Evolutionary conservation across 2,113 vertebrate species (phyloP).

Genomic region (Notothenia rossii): DNA sequence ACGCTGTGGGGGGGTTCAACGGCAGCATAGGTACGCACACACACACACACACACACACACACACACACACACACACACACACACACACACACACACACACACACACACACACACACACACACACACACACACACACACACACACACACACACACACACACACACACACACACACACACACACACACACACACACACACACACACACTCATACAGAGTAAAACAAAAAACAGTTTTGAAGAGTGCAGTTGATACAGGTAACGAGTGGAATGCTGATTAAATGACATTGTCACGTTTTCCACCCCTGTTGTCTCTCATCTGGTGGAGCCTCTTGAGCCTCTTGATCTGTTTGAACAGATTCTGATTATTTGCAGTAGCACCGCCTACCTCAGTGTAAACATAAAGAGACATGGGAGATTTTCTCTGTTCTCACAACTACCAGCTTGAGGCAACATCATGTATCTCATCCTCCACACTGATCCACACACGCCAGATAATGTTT

Average conservation of each 20-base stretch:
- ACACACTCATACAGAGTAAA: not conserved
- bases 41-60: not conserved
- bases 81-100: constrained; percentile 40
- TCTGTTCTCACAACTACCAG: not conserved
- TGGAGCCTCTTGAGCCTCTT: too few species aligned
- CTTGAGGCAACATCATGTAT: not conserved
- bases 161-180: not conserved
- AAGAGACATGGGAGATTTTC: not conserved
- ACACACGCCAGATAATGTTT: too few species aligned
- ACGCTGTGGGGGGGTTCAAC: constrained; percentile 95
- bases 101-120: constrained; percentile 36
- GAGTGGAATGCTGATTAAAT: too few species aligned
- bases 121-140: not conserved
- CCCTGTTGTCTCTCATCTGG: too few species aligned
- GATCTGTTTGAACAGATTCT: too few species aligned
- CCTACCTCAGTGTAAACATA: not conserved
- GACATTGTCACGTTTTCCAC: too few species aligned
- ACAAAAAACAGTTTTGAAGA: too few species aligned
- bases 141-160: not conserved
- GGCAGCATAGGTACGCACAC: constrained; percentile 92
- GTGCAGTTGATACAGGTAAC: too few species aligned
- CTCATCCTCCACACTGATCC: not conserved
- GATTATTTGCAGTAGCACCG: not conserved
- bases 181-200: constrained; percentile 33
- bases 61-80: constrained; percentile 36